These are phyloP conservation scores for Phylloscopus whistleri DNA, from an alignment of 2,113 vertebrate species.

Conservation along the genomic window DNA sequence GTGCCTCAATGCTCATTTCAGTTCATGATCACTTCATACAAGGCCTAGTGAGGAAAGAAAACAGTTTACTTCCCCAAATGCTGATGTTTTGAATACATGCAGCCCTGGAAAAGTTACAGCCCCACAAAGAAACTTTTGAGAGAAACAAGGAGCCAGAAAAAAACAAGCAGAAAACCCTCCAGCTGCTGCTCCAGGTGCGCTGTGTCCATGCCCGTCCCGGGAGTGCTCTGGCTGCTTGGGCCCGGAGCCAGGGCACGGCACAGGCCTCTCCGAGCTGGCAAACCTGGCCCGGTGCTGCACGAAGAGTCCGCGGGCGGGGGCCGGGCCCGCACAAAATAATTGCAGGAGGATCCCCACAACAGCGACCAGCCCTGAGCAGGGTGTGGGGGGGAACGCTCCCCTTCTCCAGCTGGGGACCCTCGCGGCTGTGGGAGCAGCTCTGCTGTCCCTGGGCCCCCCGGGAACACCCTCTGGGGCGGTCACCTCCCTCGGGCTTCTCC, in stretches of 20 bases:
- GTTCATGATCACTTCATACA: neutral
- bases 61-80: neutral
- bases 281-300: accelerated
- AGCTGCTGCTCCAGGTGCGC: neutral
- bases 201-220: neutral
- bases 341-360: neutral
- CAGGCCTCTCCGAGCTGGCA: neutral
- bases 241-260: neutral
- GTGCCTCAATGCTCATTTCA: neutral
- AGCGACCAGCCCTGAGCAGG: neutral
- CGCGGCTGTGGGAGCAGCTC: accelerated
- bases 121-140: neutral
- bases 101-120: neutral
- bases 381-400: neutral
- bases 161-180: neutral
- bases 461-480: neutral
- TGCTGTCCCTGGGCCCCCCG: neutral
- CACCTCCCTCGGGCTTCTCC: neutral
- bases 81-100: neutral
- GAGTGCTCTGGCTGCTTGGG: neutral
- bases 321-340: accelerated
- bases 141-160: neutral
- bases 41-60: neutral
- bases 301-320: accelerated
- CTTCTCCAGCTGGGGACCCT: neutral